Base-by-base conservation (phyloP, 2,888 invertebrate genomes). In the Drosophila helvetica region DNA sequence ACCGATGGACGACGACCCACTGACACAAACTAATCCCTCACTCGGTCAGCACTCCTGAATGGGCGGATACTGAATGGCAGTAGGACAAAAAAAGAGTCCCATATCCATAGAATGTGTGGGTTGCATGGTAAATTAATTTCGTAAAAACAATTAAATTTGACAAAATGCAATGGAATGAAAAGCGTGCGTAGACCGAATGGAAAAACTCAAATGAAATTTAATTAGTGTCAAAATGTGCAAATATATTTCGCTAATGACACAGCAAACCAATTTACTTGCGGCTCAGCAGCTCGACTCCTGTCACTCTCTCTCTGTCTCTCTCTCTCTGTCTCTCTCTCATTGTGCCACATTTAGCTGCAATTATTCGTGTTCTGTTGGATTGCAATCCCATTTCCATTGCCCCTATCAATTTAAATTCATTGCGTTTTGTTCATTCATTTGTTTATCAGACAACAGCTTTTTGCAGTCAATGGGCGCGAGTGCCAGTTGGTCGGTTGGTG, bases 211-310 rank as follows among this genome's bases (percentile, higher is more conserved):
- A 84, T 79, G 62, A 81, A 82, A 79, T 84, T 83, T 78, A 83
- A 83, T 85, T 83, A 81, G 70, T 79, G 79, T 56, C 70, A 72
- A 82, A 80, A 75, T 78, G 75, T 74, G 70, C 55, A 72, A 74
- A 81, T 74, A 76, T 67, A 74, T 81, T 77, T 61, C 76, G 58
- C 76, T 79, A 75, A 75, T 82, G 77, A 74, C 64, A 70, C 65
- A 69, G 76, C 59, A 61, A 58, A 64, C 71, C 62, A 75, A 54
- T 70, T 53, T 58, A 72, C 67, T 70, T 62, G 64, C 52, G 51
- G 71, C 42, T 50, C 53, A 58, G 50, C 58, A 18, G 27, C 7
- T 45, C 19, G 8, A 33, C 38, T 9, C 27, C 27, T 27, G 27
- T 27, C 27, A 27, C 50, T 33, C 25, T 51, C 65, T 17, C 42